Percentiles rank a stretch among this genome's conserved stretches.
Evolutionary conservation across 2,113 vertebrate species (phyloP).

Genomic region (Drymodes brunneopygia): DNA sequence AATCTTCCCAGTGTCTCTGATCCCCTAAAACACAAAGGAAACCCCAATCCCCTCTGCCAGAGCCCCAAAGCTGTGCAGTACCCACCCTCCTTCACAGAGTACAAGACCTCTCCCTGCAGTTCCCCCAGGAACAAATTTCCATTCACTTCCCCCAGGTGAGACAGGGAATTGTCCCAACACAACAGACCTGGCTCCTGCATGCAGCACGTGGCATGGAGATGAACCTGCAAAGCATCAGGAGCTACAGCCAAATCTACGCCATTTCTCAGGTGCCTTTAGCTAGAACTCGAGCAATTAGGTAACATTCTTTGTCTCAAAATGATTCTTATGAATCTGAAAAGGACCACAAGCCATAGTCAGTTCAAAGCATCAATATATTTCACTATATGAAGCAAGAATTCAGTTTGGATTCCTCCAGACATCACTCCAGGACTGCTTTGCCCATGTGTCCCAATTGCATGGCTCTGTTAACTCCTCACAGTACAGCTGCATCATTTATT

Average conservation of each 20-base stretch:
- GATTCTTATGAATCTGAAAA: background rate
- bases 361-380: background rate
- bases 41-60: background rate
- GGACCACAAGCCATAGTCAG: fast-evolving
- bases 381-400: background rate
- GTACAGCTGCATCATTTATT: background rate
- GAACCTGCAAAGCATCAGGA: background rate
- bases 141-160: background rate
- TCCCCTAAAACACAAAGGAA: background rate
- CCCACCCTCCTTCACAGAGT: no score
- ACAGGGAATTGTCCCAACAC: background rate
- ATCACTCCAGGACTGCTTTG: background rate
- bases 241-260: background rate
- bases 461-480: background rate
- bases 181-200: background rate
- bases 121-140: background rate
- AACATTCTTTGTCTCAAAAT: background rate
- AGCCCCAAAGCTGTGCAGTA: background rate
- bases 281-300: background rate
- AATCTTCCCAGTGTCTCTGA: background rate
- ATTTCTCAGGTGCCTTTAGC: background rate
- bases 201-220: fast-evolving
- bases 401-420: background rate
- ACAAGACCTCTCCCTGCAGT: fast-evolving
- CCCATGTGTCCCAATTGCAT: fast-evolving